Percentiles rank a stretch among this genome's conserved stretches.
phyloP scores from a whole-genome alignment of 2,113 vertebrate species.

The Marcusenius ussheri region DNA sequence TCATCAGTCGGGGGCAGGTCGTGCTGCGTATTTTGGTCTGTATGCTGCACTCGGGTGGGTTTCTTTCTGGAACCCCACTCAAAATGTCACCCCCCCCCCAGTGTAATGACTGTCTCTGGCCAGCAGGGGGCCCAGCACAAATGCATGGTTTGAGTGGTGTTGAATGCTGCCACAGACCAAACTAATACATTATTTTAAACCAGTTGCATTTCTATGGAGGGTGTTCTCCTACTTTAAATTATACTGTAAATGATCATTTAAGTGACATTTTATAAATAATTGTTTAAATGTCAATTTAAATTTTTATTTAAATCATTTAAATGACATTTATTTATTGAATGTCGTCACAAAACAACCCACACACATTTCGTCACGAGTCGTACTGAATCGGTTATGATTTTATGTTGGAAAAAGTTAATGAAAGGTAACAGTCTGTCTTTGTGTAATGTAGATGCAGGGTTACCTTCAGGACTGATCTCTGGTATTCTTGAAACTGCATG shows the following conservation, averaged over 20 bases:
- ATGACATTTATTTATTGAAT: background rate
- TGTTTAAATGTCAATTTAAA: background rate
- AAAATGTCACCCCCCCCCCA: background rate
- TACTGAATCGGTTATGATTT: background rate
- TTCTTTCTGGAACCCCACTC: background rate
- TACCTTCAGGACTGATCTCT: background rate
- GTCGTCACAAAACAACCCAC: background rate
- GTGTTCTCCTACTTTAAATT: background rate
- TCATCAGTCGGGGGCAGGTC: background rate
- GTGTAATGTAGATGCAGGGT: background rate
- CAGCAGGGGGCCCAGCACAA: background rate
- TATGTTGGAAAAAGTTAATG: background rate
- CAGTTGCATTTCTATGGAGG: background rate
- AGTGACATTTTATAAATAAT: background rate
- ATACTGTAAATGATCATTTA: background rate
- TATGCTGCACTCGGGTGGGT: background rate
- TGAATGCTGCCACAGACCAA: background rate
- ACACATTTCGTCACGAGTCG: background rate
- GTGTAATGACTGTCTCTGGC: background rate
- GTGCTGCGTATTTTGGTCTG: background rate
- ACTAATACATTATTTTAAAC: background rate
- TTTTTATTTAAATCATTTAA: background rate
- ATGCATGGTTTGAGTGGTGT: background rate
- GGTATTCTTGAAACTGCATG: background rate
- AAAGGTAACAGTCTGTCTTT: background rate